Conservation (phyloP, 2,888 invertebrate species). For the Syritta pipiens region DNA sequence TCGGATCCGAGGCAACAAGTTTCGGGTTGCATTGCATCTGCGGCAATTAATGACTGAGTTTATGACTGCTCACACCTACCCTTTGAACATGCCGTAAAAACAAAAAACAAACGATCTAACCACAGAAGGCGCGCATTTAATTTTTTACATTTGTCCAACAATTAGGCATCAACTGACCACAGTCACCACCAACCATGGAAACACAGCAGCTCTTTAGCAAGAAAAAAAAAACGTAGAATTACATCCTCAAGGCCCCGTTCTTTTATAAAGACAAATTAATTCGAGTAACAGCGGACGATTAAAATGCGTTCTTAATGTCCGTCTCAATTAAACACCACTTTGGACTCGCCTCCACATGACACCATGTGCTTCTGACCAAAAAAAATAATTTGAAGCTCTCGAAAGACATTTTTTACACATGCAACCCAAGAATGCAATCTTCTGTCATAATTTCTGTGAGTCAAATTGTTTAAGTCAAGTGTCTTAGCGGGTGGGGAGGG, state of each 20-base stretch:
- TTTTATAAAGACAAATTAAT: conserved; percentile 38
- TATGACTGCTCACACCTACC: no score
- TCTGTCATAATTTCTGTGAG: conserved; percentile 17
- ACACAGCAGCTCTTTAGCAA: no score
- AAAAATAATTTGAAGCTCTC: background rate
- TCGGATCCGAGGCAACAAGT: no score
- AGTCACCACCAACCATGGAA: background rate
- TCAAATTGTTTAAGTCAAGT: background rate
- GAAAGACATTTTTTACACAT: conserved; percentile 8
- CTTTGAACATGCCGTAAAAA: no score
- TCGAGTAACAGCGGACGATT: conserved; percentile 13
- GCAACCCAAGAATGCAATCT: background rate
- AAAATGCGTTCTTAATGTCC: conserved; percentile 39
- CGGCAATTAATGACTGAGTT: no score
- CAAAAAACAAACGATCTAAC: no score
- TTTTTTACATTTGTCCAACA: background rate
- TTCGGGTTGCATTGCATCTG: no score
- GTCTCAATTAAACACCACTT: conserved; percentile 30
- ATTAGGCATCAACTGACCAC: background rate
- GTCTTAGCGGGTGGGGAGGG: background rate
- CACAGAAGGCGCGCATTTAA: no score
- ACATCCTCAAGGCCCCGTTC: background rate
- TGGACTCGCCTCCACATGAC: background rate
- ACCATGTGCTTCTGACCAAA: no score
- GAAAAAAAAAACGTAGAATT: conserved; percentile 2